Evolutionary conservation across 2,113 vertebrate species (phyloP).

Genomic region (Pseudopipra pipra): DNA sequence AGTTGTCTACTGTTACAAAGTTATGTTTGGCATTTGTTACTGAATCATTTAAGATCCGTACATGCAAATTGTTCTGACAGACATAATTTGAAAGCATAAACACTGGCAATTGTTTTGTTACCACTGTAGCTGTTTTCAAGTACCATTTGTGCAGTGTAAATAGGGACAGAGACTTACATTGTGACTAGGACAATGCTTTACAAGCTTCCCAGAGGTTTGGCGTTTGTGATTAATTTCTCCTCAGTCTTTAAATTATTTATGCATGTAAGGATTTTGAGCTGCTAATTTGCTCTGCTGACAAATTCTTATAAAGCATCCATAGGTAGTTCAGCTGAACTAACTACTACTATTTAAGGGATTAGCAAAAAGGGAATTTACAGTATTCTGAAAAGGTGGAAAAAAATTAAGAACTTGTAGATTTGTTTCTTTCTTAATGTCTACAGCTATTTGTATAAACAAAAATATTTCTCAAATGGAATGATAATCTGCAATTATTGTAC

Average conservation of each 20-base stretch:
- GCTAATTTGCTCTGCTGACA: neutral
- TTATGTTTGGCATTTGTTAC: neutral
- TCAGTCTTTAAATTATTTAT: neutral
- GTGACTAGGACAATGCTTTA: neutral
- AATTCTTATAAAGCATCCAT: neutral
- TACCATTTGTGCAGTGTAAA: neutral
- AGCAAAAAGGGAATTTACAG: neutral
- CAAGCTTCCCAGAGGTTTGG: neutral
- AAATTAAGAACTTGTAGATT: neutral
- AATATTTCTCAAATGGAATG: neutral
- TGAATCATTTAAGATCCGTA: constrained; percentile 6
- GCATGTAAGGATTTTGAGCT: neutral
- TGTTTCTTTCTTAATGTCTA: neutral
- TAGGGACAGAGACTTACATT: neutral
- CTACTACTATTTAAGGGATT: neutral
- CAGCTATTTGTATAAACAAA: neutral
- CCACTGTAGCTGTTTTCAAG: neutral
- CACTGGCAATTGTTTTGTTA: constrained; percentile 2
- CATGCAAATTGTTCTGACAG: constrained; percentile 11
- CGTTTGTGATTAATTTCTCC: neutral
- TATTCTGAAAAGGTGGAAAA: neutral
- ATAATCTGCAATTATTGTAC: neutral
- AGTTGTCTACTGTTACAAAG: neutral
- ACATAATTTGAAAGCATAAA: constrained; percentile 27
- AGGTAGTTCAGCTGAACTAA: neutral